These are phyloP conservation scores for Parthenolecanium corni DNA, from an alignment of 2,888 invertebrate genomes.

Conservation along the genomic window DNA sequence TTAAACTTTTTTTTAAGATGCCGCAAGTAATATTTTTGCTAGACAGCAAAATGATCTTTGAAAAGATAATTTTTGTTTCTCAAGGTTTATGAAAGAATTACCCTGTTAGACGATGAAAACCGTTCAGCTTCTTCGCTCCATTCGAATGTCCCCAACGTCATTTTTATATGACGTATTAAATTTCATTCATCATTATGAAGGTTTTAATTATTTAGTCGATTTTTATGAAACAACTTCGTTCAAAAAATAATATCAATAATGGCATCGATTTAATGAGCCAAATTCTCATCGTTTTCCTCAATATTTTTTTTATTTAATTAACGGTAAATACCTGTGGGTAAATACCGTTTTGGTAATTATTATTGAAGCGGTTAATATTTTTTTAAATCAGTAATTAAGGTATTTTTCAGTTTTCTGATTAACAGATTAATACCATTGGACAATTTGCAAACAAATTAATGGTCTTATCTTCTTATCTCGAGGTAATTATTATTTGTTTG, in stretches of 20 bases:
- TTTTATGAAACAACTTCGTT: background rate
- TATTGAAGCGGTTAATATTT: background rate
- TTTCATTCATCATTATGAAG: constrained; percentile 1
- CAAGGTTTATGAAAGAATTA: no score
- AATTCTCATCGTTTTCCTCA: constrained; percentile 20
- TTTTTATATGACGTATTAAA: constrained; percentile 3
- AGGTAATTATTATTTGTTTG: no score
- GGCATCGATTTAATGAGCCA: constrained; percentile 21
- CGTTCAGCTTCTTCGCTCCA: background rate
- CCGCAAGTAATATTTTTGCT: no score
- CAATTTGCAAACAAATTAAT: no score
- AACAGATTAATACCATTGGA: no score
- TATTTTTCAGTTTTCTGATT: background rate
- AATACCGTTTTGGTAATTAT: background rate
- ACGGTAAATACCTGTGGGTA: constrained; percentile 10
- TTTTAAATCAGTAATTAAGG: background rate
- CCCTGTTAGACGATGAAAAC: constrained; percentile 2
- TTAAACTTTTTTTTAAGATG: no score
- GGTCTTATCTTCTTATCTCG: no score
- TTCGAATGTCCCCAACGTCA: background rate
- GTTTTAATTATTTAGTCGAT: constrained; percentile 7
- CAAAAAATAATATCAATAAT: constrained; percentile 5
- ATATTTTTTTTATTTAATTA: constrained; percentile 9
- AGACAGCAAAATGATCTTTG: no score
- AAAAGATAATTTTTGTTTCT: no score